These are phyloP conservation scores for Morelia viridis DNA, from an alignment of 2,797 vertebrate genomes.

Conservation along the genomic window DNA sequence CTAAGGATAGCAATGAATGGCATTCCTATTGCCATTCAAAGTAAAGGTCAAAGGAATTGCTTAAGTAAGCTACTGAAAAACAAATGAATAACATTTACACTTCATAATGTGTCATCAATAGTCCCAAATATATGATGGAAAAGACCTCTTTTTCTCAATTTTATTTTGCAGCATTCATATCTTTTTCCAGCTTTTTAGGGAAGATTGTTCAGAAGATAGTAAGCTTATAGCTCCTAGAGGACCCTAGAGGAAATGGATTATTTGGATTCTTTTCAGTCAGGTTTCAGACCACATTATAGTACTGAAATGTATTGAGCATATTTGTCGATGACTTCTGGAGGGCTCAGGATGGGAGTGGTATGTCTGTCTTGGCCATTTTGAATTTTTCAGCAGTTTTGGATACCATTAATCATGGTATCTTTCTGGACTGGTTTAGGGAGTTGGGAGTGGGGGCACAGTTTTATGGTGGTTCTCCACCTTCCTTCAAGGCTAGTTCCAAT, in stretches of 20 bases:
- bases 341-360: not conserved
- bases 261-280: not conserved
- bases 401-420: not conserved
- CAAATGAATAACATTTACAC: constrained; percentile 25
- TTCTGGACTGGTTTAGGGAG: not conserved
- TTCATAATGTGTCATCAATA: constrained; percentile 1
- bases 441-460: not conserved
- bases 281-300: not conserved
- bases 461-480: not conserved
- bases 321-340: not conserved
- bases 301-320: not conserved
- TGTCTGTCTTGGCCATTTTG: not conserved
- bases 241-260: not conserved
- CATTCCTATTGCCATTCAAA: constrained; percentile 27
- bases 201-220: not conserved
- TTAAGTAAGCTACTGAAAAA: constrained; percentile 14
- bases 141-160: constrained; percentile 2
- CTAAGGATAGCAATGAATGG: not conserved
- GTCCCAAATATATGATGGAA: not conserved
- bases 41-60: constrained; percentile 20
- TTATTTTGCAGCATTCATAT: constrained; percentile 1
- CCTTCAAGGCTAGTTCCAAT: not conserved
- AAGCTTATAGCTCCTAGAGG: not conserved
- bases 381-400: not conserved
- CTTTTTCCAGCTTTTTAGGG: not conserved